phyloP scores from a whole-genome alignment of 1,140 invertebrate species.

The Meloidogyne floridensis region DNA sequence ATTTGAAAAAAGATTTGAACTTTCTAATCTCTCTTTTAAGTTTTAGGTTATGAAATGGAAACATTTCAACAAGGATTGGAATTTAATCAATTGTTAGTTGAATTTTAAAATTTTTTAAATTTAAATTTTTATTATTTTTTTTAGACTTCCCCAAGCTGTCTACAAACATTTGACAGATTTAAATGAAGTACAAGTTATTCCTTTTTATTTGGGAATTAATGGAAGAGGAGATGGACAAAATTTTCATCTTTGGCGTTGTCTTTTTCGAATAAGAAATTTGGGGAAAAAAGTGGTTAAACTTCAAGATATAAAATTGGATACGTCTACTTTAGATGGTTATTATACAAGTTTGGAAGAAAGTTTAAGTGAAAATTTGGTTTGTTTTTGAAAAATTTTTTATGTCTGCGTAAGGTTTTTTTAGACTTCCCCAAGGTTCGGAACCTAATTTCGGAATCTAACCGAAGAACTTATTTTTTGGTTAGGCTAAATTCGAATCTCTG shows the following conservation, averaged over 20 bases:
- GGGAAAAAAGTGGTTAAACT: background rate
- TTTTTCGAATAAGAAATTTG: slow-evolving; percentile 16
- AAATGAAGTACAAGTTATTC: slow-evolving; percentile 22
- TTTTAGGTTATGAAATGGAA: slow-evolving; percentile 13
- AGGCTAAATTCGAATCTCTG: too few relatives aligned
- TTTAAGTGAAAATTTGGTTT: slow-evolving; percentile 3
- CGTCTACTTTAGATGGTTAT: background rate
- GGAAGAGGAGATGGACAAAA: background rate
- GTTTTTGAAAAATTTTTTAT: background rate
- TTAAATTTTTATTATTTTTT: slow-evolving; percentile 1
- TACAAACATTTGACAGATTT: slow-evolving; percentile 11
- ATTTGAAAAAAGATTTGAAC: too few relatives aligned
- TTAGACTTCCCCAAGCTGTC: slow-evolving; percentile 10
- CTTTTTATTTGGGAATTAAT: slow-evolving; percentile 21
- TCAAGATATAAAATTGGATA: slow-evolving; percentile 10
- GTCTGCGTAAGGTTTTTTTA: background rate
- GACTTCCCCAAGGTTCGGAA: too few relatives aligned
- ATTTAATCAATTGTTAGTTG: background rate
- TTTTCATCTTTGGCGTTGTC: slow-evolving; percentile 16
- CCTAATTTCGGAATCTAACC: too few relatives aligned
- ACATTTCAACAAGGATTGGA: background rate
- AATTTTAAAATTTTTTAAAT: background rate
- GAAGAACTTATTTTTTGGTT: too few relatives aligned
- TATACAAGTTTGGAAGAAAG: slow-evolving; percentile 21
- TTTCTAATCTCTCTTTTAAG: background rate